Conservation (phyloP, 2,113 vertebrate species). For the Acrocephalus kingi region DNA sequence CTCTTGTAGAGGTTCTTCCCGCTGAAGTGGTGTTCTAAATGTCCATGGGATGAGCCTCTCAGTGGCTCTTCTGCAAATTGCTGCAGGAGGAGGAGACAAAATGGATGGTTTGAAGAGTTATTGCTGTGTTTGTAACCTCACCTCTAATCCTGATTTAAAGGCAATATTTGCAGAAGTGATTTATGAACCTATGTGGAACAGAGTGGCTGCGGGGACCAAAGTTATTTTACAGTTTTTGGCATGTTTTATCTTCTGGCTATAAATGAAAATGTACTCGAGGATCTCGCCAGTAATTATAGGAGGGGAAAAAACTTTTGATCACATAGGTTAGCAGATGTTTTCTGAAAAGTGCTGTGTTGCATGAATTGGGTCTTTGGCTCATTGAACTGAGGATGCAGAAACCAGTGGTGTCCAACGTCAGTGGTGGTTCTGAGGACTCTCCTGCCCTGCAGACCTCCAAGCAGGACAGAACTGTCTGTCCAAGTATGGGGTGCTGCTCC, state of each 20-base stretch:
- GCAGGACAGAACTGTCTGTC: background rate
- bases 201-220: background rate
- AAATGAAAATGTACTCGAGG: background rate
- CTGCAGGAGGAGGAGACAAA: background rate
- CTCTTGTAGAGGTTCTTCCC: background rate
- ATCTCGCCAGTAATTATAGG: background rate
- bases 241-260: background rate
- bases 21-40: background rate
- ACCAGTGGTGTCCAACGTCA: background rate
- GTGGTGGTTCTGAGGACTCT: background rate
- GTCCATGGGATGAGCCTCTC: rapidly evolving
- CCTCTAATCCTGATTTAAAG: background rate
- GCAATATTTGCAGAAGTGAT: background rate
- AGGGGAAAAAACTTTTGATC: background rate
- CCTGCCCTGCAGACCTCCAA: background rate
- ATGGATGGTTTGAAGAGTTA: background rate
- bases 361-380: background rate
- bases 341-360: background rate
- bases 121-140: background rate
- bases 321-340: background rate
- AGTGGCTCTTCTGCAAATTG: rapidly evolving
- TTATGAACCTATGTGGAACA: background rate
- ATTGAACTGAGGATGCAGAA: background rate
- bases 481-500: background rate
- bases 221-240: background rate